A percentile compares a stretch with the other conserved stretches of the same genome.
Conservation (phyloP, 2,113 vertebrate genomes). For the Chrysemys picta region DNA sequence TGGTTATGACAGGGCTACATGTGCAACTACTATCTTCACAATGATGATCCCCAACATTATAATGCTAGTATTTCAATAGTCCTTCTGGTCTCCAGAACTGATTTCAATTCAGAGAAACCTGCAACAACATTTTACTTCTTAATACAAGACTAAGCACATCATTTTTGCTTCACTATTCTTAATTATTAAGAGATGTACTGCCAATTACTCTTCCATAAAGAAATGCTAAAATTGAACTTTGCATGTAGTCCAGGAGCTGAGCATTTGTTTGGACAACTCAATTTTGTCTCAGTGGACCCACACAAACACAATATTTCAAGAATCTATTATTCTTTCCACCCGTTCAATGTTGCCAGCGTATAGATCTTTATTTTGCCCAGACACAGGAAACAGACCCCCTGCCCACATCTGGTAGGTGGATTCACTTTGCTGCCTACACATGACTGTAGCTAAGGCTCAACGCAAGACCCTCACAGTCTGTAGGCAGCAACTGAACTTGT, state of each 20-base stretch:
- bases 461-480: neutral
- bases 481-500: neutral
- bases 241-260: neutral
- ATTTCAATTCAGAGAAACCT: neutral
- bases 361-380: neutral
- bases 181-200: neutral
- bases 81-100: neutral
- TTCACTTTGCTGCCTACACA: neutral
- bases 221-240: neutral
- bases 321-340: neutral
- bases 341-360: neutral
- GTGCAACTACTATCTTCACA: neutral
- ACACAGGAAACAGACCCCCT: neutral
- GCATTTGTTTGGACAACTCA: neutral
- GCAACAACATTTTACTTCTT: neutral
- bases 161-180: neutral
- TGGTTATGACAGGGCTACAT: neutral
- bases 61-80: neutral
- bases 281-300: neutral
- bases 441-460: neutral
- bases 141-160: neutral
- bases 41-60: neutral
- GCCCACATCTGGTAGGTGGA: neutral
- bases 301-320: neutral
- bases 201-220: neutral